A percentile compares a stretch with the other conserved stretches of the same genome.
phyloP scores from a whole-genome alignment of 2,888 invertebrate species.

The Biston stratarius region DNA sequence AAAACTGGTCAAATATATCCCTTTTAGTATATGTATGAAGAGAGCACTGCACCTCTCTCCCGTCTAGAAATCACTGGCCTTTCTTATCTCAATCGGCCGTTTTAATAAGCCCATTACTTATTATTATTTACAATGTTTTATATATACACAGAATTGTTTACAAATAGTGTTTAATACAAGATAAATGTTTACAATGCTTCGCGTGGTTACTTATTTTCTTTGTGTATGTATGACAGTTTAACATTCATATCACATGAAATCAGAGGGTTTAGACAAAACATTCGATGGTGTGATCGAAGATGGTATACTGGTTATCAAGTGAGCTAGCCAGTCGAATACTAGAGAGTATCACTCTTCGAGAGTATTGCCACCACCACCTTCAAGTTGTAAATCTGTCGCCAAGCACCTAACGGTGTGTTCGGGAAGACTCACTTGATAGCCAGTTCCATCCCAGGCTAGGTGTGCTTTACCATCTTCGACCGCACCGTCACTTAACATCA shows the following conservation, averaged over 20 bases:
- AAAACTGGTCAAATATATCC: too few species aligned
- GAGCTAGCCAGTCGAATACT: too few species aligned
- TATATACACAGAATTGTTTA: slow-evolving; percentile 18
- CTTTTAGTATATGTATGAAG: background rate
- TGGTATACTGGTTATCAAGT: too few species aligned
- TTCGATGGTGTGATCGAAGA: too few species aligned
- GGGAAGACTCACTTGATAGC: too few species aligned
- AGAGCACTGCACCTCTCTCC: background rate
- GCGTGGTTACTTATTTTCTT: background rate
- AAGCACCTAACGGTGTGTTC: too few species aligned
- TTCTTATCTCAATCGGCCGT: slow-evolving; percentile 6
- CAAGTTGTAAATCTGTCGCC: too few species aligned
- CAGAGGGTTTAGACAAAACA: background rate
- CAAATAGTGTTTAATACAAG: slow-evolving; percentile 1
- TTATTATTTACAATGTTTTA: slow-evolving; percentile 24
- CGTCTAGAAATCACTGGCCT: slow-evolving; percentile 22
- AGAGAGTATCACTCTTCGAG: too few species aligned
- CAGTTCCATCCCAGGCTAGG: too few species aligned
- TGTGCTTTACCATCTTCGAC: too few species aligned
- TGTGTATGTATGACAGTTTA: background rate
- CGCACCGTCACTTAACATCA: too few species aligned
- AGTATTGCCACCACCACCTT: too few species aligned
- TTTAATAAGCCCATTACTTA: slow-evolving; percentile 8
- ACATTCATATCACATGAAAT: background rate
- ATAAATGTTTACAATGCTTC: slow-evolving; percentile 17